These are phyloP conservation scores for Typhlichthys eigenmanni DNA, from an alignment of 2,797 vertebrate species.

Conservation along the genomic window DNA sequence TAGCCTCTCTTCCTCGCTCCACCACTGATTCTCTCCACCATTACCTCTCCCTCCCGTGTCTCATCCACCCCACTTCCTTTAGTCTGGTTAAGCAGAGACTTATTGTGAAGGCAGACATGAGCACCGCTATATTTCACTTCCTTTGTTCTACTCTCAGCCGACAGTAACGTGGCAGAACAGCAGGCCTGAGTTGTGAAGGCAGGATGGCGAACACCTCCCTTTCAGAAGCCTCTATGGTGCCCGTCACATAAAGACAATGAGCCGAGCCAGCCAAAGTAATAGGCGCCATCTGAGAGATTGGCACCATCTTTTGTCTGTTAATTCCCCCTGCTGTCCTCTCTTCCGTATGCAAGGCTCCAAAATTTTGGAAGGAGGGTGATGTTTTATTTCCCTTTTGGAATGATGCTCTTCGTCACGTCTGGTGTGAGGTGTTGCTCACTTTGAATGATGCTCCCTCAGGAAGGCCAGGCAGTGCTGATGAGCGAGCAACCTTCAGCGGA, in stretches of 20 bases:
- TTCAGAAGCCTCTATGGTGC: slow-evolving; percentile 16
- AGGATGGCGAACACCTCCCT: slow-evolving; percentile 22
- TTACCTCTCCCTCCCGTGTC: slow-evolving; percentile 7
- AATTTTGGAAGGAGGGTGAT: not conserved
- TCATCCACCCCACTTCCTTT: slow-evolving; percentile 18
- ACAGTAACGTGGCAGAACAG: slow-evolving; percentile 32
- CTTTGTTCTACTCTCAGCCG: slow-evolving; percentile 41
- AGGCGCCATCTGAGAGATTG: slow-evolving; percentile 16
- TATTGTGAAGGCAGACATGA: slow-evolving; percentile 35
- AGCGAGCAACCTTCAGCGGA: too few relatives aligned
- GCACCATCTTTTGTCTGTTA: not conserved
- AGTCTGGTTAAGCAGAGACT: slow-evolving; percentile 37
- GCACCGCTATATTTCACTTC: slow-evolving; percentile 40
- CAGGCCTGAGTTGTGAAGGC: slow-evolving; percentile 24
- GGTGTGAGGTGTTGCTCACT: too few relatives aligned
- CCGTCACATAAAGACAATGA: slow-evolving; percentile 38
- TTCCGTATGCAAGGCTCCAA: too few relatives aligned
- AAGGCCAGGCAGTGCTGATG: too few relatives aligned
- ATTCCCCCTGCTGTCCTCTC: not conserved
- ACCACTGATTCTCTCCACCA: slow-evolving; percentile 2
- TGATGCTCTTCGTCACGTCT: not conserved
- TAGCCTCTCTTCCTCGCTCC: slow-evolving; percentile 1
- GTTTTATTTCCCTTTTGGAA: not conserved
- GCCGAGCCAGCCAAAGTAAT: slow-evolving; percentile 17
- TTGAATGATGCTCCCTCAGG: too few relatives aligned